Evolutionary conservation across 2,888 invertebrate genomes (phyloP), one percentile per base, ranked within the genome.

Genomic region (Aproaerema taeniolella): DNA sequence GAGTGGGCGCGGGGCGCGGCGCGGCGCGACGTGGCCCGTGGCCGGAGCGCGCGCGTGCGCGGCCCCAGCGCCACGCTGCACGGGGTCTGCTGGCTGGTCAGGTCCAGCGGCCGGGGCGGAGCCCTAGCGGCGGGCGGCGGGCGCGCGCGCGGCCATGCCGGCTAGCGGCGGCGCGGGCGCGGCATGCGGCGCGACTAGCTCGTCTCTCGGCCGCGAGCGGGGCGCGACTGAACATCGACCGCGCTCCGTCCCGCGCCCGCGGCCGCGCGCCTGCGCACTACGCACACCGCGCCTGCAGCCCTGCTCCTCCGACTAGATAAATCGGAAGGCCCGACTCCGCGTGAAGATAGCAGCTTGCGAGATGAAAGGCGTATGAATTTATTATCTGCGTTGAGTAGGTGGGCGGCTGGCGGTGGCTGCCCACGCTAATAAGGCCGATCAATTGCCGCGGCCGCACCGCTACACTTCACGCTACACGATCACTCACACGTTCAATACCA

Each of bases 61-160:
- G 26, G 45, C 33, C 37, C 72, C 68, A 67, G 67, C 65, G 70
- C 61, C 63, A 65, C 43, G 58, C 62, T 62, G 58, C 63, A 65
- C 66, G 73, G 72, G 72, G 66, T 67, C 67, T 66, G 65, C 63
- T 72, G 70, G 69, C 67, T 58, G 66, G 61, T 65, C 68, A 66
- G 58, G 59, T n/a, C n/a, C n/a, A n/a, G n/a, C 31, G 25, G 53
- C 65, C 61, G 64, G 67, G 68, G 66, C 53, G 58, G 52, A 51
- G 57, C 53, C 53, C 55, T 58, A 54, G 55, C 42, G 49, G 55
- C 58, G 48, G 35, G 57, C 52, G 56, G 58, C 59, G 60, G 54
- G 63, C 62, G 61, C 61, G 58, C 52, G 58, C 65, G 56, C 63
- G 63, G 64, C 67, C 68, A 66, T 67, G 72, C 67, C 69, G 67